phyloP scores from a whole-genome alignment of 2,797 vertebrate genomes.

The Oreortyx pictus region DNA sequence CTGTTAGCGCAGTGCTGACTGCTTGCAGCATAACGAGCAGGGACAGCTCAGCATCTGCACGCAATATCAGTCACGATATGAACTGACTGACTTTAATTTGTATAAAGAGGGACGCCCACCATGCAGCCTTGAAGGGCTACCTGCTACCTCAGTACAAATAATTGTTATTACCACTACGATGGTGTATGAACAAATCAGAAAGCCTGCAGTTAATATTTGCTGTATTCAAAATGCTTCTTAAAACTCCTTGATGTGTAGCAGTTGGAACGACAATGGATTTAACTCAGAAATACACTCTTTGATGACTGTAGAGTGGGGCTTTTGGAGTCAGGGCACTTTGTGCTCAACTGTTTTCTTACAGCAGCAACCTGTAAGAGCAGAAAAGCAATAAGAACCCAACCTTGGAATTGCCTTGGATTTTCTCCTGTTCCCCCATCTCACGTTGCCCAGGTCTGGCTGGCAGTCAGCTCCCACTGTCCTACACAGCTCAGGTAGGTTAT shows the following conservation, averaged over 20 bases:
- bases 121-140: neutral
- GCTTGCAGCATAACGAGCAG: neutral
- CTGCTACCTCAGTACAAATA: neutral
- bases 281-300: neutral
- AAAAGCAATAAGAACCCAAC: neutral
- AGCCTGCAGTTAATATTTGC: neutral
- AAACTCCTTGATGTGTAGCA: neutral
- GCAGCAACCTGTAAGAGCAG: neutral
- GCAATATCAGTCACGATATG: neutral
- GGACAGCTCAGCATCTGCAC: constrained; percentile 24
- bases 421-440: neutral
- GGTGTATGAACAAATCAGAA: neutral
- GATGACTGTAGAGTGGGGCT: neutral
- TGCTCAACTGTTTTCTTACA: neutral
- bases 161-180: neutral
- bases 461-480: neutral
- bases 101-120: neutral
- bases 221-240: neutral
- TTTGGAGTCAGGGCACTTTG: neutral
- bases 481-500: neutral
- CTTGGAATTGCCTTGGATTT: neutral
- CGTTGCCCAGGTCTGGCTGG: neutral
- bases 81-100: neutral
- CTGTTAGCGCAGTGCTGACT: neutral
- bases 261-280: neutral